phyloP scores from a whole-genome alignment of 2,797 vertebrate genomes.

The Tadarida brasiliensis region DNA sequence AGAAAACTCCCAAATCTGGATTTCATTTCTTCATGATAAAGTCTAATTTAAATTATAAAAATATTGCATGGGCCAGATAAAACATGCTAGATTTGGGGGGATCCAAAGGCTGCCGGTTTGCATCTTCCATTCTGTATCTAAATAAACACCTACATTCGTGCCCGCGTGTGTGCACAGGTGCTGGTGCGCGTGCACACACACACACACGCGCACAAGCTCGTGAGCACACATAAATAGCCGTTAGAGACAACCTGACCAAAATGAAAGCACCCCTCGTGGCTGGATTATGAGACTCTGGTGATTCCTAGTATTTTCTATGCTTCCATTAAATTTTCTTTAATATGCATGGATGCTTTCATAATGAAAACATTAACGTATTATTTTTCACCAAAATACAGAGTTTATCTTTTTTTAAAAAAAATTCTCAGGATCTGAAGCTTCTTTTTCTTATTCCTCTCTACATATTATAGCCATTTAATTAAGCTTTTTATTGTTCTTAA shows the following conservation, averaged over 20 bases:
- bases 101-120: background rate
- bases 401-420: background rate
- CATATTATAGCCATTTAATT: background rate
- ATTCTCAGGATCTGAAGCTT: background rate
- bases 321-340: background rate
- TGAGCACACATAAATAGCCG: background rate
- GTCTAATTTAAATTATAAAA: conserved; percentile 43
- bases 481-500: conserved; percentile 15
- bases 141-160: background rate
- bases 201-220: background rate
- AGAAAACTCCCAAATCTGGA: conserved; percentile 6
- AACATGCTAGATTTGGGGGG: background rate
- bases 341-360: background rate
- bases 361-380: conserved; percentile 3
- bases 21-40: background rate
- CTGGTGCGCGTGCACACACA: too few relatives aligned
- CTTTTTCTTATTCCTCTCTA: background rate
- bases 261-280: background rate
- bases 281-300: background rate
- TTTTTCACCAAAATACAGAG: background rate
- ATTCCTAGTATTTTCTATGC: background rate
- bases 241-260: background rate
- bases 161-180: background rate
- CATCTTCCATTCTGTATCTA: background rate
- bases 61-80: background rate